phyloP scores from a whole-genome alignment of 2,888 invertebrate genomes.

The Galeopsomyia nigrocyanea region DNA sequence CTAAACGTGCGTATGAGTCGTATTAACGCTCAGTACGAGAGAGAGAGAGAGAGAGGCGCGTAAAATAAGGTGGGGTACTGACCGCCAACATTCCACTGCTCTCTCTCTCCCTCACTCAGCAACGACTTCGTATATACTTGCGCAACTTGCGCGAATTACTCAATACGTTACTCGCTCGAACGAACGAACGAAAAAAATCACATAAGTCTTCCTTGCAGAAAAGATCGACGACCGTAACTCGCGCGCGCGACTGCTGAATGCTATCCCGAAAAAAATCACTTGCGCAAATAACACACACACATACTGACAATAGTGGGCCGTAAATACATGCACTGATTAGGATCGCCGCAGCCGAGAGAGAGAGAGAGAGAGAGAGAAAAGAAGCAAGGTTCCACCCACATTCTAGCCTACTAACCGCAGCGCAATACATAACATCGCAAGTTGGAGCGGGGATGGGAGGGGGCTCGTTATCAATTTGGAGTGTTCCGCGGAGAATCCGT shows the following conservation, averaged over 20 bases:
- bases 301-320: constrained; percentile 24
- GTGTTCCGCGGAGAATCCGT: constrained; percentile 7
- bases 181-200: too few species aligned
- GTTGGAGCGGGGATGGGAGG: too few species aligned
- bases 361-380: constrained; percentile 6
- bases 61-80: constrained; percentile 47
- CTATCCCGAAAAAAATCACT: not conserved
- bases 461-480: constrained; percentile 49
- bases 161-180: too few species aligned
- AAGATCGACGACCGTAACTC: not conserved
- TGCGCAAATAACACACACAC: not conserved
- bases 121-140: too few species aligned
- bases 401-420: constrained; percentile 59
- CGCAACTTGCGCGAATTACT: too few species aligned
- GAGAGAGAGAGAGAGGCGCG: constrained; percentile 35
- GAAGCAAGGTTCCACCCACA: constrained; percentile 59
- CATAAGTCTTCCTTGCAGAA: too few species aligned
- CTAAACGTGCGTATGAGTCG: not conserved
- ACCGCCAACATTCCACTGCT: constrained; percentile 40
- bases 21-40: not conserved
- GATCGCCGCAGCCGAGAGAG: constrained; percentile 14
- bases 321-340: constrained; percentile 24
- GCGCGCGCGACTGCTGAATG: constrained; percentile 2
- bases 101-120: not conserved
- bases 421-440: constrained; percentile 50